phyloP scores from a whole-genome alignment of 2,113 vertebrate genomes.

The Tachysurus vachellii region DNA sequence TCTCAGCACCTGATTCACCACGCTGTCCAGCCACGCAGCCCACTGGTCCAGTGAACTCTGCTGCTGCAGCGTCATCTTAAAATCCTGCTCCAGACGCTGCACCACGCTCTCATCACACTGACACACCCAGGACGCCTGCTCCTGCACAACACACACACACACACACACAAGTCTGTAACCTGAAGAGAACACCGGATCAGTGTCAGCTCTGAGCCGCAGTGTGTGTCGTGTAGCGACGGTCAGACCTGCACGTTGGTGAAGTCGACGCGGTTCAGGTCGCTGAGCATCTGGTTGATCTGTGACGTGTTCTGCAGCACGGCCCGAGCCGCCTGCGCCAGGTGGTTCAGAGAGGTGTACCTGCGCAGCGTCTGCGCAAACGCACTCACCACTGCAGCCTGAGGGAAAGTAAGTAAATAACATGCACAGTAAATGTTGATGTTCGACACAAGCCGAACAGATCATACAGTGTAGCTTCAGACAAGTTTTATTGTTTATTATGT shows the following conservation, averaged over 20 bases:
- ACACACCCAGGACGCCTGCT: constrained; percentile 98
- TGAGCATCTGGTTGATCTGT: constrained; percentile 99
- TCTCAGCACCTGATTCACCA: constrained; percentile 93
- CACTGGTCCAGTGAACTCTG: constrained; percentile 98
- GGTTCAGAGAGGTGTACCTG: constrained; percentile 95
- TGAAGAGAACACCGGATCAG: background rate
- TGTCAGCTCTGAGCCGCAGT: background rate
- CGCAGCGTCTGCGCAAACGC: constrained; percentile 94
- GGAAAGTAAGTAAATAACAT: background rate
- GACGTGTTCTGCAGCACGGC: constrained; percentile 97
- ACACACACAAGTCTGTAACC: background rate
- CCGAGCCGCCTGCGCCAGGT: constrained; percentile 91
- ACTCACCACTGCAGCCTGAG: constrained; percentile 89
- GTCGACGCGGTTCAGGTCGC: constrained; percentile 97
- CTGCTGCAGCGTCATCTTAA: constrained; percentile 95
- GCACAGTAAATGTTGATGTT: background rate
- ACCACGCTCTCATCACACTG: constrained; percentile 95
- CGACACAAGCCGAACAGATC: background rate
- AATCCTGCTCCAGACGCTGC: constrained; percentile 95
- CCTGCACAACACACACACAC: constrained; percentile 70
- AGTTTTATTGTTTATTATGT: no score
- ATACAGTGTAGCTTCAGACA: background rate
- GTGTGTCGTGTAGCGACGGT: background rate
- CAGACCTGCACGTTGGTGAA: constrained; percentile 95
- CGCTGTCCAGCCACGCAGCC: constrained; percentile 92